These are phyloP conservation scores for Dendronephthya gigantea DNA, from an alignment of 64 coral and sea anemone genomes.

Conservation along the genomic window DNA sequence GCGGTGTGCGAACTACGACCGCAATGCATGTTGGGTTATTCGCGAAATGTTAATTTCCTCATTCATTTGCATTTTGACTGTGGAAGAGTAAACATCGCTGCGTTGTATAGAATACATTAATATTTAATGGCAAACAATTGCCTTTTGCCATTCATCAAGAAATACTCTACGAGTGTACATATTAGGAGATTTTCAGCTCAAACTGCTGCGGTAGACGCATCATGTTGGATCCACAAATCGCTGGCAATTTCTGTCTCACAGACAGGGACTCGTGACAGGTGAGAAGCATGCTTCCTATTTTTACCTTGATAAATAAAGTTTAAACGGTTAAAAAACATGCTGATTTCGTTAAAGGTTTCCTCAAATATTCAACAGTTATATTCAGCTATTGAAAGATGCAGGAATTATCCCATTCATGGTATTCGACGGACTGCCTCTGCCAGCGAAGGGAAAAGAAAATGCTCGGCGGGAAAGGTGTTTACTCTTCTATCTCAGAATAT, in stretches of 20 bases:
- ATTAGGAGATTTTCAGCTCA: background rate
- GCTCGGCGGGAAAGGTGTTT: background rate
- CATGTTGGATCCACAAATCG: too few relatives aligned
- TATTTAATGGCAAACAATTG: too few relatives aligned
- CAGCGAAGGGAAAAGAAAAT: conserved; percentile 34
- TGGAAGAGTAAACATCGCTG: too few relatives aligned
- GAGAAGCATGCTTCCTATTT: background rate
- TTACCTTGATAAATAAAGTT: too few relatives aligned
- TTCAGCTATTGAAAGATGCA: background rate
- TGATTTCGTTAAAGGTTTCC: background rate
- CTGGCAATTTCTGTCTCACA: background rate
- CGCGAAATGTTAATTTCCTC: too few relatives aligned
- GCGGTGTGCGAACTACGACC: too few relatives aligned
- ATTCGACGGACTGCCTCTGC: conserved; percentile 33
- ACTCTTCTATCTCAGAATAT: background rate
- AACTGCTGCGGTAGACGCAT: background rate
- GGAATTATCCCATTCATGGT: conserved; percentile 32
- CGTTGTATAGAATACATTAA: too few relatives aligned
- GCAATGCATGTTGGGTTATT: too few relatives aligned
- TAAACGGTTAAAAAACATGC: too few relatives aligned
- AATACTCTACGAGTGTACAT: background rate
- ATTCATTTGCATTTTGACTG: too few relatives aligned
- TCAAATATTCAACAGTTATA: background rate
- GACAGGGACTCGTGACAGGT: background rate
- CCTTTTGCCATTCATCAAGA: background rate